Evolutionary conservation across 2,113 vertebrate species (phyloP).

Genomic region (Mesocricetus auratus): DNA sequence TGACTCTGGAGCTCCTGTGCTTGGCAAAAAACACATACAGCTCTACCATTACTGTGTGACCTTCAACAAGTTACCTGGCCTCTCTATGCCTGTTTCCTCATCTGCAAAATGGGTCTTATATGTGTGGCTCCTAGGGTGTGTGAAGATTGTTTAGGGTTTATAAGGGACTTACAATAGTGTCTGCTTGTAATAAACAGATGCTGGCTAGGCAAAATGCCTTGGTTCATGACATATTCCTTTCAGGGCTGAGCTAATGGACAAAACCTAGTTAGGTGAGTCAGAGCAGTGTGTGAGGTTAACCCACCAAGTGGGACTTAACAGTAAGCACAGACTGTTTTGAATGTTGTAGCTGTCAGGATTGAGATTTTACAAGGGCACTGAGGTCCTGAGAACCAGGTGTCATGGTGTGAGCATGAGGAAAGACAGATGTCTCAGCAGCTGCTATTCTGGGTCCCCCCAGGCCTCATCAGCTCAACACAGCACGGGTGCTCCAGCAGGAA

Average conservation of each 20-base stretch:
- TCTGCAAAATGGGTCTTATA: neutral
- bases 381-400: neutral
- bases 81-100: neutral
- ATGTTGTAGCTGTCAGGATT: neutral
- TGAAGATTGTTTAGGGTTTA: neutral
- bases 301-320: too few species aligned
- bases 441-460: neutral
- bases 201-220: neutral
- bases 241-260: neutral
- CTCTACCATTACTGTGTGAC: neutral
- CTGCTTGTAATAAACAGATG: neutral
- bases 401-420: neutral
- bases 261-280: neutral
- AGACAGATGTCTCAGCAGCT: neutral
- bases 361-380: neutral
- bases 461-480: neutral
- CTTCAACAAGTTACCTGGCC: neutral
- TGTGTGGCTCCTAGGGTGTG: neutral
- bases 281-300: neutral
- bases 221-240: neutral
- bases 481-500: fast-evolving
- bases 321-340: neutral
- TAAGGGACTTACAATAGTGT: neutral
- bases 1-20: neutral
- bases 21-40: neutral